Percentiles rank a stretch among this genome's conserved stretches.
Evolutionary conservation across 2,797 vertebrate species (phyloP).

Genomic region (Phalanger gymnotis): DNA sequence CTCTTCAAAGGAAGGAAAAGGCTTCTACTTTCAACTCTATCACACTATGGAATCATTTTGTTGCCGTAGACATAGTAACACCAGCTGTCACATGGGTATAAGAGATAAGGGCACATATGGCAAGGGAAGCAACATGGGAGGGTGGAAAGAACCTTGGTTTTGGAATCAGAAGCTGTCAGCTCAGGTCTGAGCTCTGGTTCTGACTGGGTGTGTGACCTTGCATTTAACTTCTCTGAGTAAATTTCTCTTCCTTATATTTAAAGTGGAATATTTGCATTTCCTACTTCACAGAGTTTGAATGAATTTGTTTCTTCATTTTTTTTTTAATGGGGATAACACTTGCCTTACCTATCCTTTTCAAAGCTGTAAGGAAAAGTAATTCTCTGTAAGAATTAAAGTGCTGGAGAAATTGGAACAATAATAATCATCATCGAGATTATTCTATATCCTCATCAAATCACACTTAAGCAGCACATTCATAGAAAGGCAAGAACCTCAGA

Average conservation of each 20-base stretch:
- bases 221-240: background rate
- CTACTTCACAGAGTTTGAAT: background rate
- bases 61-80: background rate
- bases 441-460: background rate
- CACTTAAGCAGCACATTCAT: background rate
- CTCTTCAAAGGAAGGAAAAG: conserved; percentile 9
- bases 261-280: background rate
- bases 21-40: fast-evolving
- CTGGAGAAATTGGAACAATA: background rate
- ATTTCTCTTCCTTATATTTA: background rate
- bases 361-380: background rate
- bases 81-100: background rate
- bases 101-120: background rate
- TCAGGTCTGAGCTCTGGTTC: background rate
- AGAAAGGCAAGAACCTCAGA: background rate
- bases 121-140: background rate
- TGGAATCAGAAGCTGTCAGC: background rate
- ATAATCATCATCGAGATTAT: background rate
- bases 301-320: background rate
- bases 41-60: background rate
- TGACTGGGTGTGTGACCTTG: background rate
- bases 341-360: too few species aligned
- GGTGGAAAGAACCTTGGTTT: background rate
- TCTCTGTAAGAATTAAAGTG: background rate
- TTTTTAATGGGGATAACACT: background rate